These are phyloP conservation scores for Zaprionus lineosus DNA, from an alignment of 2,888 invertebrate species.

Conservation along the genomic window DNA sequence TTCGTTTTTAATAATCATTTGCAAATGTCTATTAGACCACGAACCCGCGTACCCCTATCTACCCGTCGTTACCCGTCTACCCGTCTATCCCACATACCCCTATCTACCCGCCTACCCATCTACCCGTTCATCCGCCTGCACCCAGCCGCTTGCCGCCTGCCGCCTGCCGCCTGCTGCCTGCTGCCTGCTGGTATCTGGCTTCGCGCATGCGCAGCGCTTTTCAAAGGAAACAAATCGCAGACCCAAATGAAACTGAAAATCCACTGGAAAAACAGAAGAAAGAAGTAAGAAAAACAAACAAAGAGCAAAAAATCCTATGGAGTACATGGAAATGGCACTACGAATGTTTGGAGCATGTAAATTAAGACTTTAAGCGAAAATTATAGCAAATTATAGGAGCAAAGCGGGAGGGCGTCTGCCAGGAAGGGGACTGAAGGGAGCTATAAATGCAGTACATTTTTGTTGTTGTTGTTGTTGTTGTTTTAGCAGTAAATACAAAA, in stretches of 20 bases:
- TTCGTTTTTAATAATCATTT: slow-evolving; percentile 74
- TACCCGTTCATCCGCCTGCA: neutral
- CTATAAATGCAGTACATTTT: neutral
- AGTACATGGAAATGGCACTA: slow-evolving; percentile 27
- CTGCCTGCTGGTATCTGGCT: neutral
- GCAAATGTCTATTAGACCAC: slow-evolving; percentile 64
- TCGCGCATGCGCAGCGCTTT: slow-evolving; percentile 62
- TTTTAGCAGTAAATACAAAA: slow-evolving; percentile 7
- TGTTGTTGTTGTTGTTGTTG: neutral
- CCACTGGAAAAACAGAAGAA: slow-evolving; percentile 10
- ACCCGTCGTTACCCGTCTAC: too few species aligned
- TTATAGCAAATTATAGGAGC: slow-evolving; percentile 33
- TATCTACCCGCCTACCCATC: neutral
- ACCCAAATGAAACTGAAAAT: slow-evolving; percentile 44
- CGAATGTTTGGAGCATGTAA: slow-evolving; percentile 55
- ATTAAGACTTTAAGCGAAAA: slow-evolving; percentile 67
- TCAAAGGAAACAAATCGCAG: slow-evolving; percentile 49
- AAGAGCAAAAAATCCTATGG: slow-evolving; percentile 29
- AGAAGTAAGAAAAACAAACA: neutral
- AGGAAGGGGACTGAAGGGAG: neutral
- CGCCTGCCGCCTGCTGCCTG: neutral
- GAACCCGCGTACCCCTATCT: slow-evolving; percentile 13
- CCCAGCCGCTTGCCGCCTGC: neutral
- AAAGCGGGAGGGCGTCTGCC: neutral
- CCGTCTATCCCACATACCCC: neutral